These are phyloP conservation scores for Catostylus mosaicus DNA, from an alignment of 30 jellyfish, hydroid and myxozoan species.

Conservation along the genomic window DNA sequence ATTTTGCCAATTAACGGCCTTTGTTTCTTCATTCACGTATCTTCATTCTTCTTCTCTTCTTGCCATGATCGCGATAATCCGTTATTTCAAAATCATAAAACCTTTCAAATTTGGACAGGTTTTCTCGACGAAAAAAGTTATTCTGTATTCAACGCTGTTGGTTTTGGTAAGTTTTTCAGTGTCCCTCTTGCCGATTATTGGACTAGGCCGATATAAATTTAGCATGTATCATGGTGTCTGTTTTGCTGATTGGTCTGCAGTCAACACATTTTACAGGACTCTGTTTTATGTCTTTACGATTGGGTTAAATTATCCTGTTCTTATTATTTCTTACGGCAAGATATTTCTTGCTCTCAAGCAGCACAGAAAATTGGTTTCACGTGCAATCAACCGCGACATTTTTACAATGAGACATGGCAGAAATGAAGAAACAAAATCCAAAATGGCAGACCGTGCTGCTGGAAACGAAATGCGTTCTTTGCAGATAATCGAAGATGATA, in stretches of 20 bases:
- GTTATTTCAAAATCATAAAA: slow-evolving; percentile 55
- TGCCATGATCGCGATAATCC: slow-evolving; percentile 65
- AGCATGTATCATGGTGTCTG: slow-evolving; percentile 78
- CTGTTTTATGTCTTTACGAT: slow-evolving; percentile 50
- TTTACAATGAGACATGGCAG: neutral
- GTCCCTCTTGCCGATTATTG: slow-evolving; percentile 69
- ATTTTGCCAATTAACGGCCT: slow-evolving; percentile 62
- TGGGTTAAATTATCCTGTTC: slow-evolving; percentile 55
- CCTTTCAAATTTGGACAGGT: neutral
- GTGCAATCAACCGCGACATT: neutral
- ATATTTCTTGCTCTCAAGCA: slow-evolving; percentile 24
- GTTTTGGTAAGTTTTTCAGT: slow-evolving; percentile 9
- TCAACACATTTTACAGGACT: slow-evolving; percentile 47
- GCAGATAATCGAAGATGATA: neutral
- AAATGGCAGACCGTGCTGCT: neutral
- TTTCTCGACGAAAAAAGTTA: slow-evolving; percentile 29
- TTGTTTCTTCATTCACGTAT: slow-evolving; percentile 53
- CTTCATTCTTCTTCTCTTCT: slow-evolving; percentile 59
- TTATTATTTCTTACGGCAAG: slow-evolving; percentile 49
- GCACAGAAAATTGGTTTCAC: neutral
- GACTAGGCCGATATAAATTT: slow-evolving; percentile 65
- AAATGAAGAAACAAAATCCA: neutral
- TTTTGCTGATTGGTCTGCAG: slow-evolving; percentile 73
- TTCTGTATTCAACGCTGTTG: slow-evolving; percentile 1
- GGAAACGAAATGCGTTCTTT: neutral